These are phyloP conservation scores for Ligdia adustata DNA, from an alignment of 2,888 invertebrate species.

Conservation along the genomic window DNA sequence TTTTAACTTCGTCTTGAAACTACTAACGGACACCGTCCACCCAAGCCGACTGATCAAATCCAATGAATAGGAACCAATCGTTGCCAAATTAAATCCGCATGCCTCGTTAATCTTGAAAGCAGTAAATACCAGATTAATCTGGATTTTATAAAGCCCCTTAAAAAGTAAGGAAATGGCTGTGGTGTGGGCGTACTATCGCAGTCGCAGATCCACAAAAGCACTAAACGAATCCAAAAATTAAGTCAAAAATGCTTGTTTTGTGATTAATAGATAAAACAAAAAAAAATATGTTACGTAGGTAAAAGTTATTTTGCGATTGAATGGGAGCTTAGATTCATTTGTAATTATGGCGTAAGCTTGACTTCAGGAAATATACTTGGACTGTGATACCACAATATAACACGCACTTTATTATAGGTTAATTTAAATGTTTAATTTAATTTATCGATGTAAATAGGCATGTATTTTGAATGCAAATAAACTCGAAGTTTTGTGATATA, in stretches of 20 bases:
- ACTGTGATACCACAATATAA: slow-evolving; percentile 76
- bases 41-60: slow-evolving; percentile 19
- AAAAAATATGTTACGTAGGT: not conserved
- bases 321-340: slow-evolving; percentile 21
- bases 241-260: too few relatives aligned
- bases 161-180: slow-evolving; percentile 2
- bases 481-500: slow-evolving; percentile 34
- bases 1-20: too few relatives aligned
- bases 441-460: slow-evolving; percentile 69
- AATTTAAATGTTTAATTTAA: slow-evolving; percentile 53
- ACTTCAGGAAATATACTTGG: slow-evolving; percentile 37
- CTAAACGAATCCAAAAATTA: too few relatives aligned
- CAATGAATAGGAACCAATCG: slow-evolving; percentile 18
- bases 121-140: slow-evolving; percentile 12
- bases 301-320: slow-evolving; percentile 21
- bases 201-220: too few relatives aligned
- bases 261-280: too few relatives aligned
- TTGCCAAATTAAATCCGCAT: slow-evolving; percentile 35
- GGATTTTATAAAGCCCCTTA: slow-evolving; percentile 7
- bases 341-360: slow-evolving; percentile 27
- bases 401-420: slow-evolving; percentile 61
- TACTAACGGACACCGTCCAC: slow-evolving; percentile 34
- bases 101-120: slow-evolving; percentile 30
- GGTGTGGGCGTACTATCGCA: not conserved
- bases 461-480: slow-evolving; percentile 59